Evolutionary conservation across 2,113 vertebrate genomes (phyloP), one percentile per base, ranked within the genome.

Genomic region (Hirundichthys speculiger): DNA sequence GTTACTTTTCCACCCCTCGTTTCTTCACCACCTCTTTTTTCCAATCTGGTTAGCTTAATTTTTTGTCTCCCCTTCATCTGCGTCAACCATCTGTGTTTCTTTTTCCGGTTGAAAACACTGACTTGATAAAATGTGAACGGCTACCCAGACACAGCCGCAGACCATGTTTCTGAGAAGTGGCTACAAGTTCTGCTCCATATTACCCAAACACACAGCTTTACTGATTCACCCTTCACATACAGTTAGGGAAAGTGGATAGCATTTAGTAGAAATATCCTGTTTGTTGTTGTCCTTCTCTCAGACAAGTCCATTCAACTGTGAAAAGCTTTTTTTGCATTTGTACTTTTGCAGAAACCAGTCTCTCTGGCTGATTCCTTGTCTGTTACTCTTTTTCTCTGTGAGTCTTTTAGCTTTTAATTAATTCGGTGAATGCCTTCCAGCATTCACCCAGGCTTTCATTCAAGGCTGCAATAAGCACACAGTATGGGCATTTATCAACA

Each of bases 371-470:
- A 52, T 39, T 61, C 67, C 72, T 43, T 30, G 45, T 66, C 59
- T 47, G 49, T 53, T 40, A 46, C 30, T 64, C 57, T 70, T 38
- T 64, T 64, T 65, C 24, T 73, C 52, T 47, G 1, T 21, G 50
- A 43, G 60, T 58, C 59, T 72, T 77, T 86, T 39, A 74, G 83
- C 69, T 74, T 77, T 69, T 79, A 81, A 84, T 83, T 83, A 79
- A 67, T 79, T 83, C 67, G 59, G 50, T 74, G 58, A 80, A 75
- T 69, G 53, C 59, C 63, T 64, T 54, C 55, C 58, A 55, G 55
- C 47, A 73, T 74, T 78, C 34, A 78, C 41, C 9, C 14, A 71
- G 42, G 54, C 76, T 77, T 68, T 67, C 62, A 80, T 82, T 82
- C 73, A 82, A 51, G 62, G 49, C 34, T 58, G 68, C 12, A 57